These are phyloP conservation scores for Andrena camellia DNA, from an alignment of 2,888 invertebrate genomes.

Conservation along the genomic window DNA sequence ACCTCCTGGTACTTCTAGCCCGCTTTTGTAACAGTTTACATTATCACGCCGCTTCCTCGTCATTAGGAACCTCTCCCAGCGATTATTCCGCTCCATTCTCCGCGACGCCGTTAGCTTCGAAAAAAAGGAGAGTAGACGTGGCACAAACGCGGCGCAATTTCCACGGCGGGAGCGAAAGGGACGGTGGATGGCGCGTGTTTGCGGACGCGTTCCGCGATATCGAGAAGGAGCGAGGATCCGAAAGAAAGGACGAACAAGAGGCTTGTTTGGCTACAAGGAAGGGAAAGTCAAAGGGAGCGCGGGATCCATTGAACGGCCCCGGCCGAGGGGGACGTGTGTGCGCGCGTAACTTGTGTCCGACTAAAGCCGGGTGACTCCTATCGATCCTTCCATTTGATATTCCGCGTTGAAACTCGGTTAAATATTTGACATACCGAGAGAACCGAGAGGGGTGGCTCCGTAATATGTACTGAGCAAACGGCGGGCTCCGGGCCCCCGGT, in stretches of 20 bases:
- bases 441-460: slow-evolving; percentile 63
- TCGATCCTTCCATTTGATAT: slow-evolving; percentile 79
- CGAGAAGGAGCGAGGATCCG: slow-evolving; percentile 45
- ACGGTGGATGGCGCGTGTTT: slow-evolving; percentile 60
- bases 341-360: slow-evolving; percentile 56
- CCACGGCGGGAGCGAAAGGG: slow-evolving; percentile 19
- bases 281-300: slow-evolving; percentile 45
- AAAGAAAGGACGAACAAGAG: slow-evolving; percentile 55
- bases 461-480: slow-evolving; percentile 82
- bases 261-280: slow-evolving; percentile 52
- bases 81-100: slow-evolving; percentile 51
- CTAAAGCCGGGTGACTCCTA: slow-evolving; percentile 72
- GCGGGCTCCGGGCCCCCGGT: slow-evolving; percentile 70
- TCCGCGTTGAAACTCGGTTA: slow-evolving; percentile 79
- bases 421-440: slow-evolving; percentile 80
- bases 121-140: background rate
- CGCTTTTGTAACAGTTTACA: slow-evolving; percentile 31
- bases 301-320: slow-evolving; percentile 8
- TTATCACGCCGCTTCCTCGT: slow-evolving; percentile 32
- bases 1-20: background rate
- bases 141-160: slow-evolving; percentile 29
- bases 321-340: slow-evolving; percentile 9
- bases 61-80: slow-evolving; percentile 22
- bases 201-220: slow-evolving; percentile 56
- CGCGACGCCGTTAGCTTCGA: slow-evolving; percentile 33